Evolutionary conservation across 1,140 invertebrate species (phyloP).

Genomic region (Pseudomyrmex gracilis): DNA sequence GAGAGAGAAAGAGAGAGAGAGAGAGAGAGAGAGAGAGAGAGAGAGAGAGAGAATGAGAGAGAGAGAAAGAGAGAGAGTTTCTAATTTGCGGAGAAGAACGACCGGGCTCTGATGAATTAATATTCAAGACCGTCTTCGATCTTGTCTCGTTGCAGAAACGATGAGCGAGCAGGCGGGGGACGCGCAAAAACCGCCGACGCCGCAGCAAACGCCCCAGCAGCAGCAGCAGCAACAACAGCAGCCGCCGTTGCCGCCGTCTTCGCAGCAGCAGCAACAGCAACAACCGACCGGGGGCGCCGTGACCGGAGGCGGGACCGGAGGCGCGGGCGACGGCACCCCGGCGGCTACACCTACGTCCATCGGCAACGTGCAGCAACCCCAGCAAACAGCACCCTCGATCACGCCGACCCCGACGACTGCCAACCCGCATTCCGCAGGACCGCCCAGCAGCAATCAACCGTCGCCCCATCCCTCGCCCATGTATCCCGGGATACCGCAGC

Average conservation of each 20-base stretch:
- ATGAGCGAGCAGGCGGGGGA: constrained; percentile 73
- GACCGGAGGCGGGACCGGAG: constrained; percentile 14
- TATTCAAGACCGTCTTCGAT: constrained; percentile 27
- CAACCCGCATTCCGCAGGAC: constrained; percentile 79
- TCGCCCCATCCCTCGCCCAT: constrained; percentile 85
- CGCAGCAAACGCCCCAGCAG: constrained; percentile 78
- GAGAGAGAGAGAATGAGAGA: too few species aligned
- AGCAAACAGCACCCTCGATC: constrained; percentile 67
- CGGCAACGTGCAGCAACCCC: constrained; percentile 66
- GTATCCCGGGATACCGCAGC: constrained; percentile 81
- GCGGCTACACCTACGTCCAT: constrained; percentile 71
- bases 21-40: too few species aligned
- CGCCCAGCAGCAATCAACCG: constrained; percentile 84
- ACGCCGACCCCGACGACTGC: constrained; percentile 78
- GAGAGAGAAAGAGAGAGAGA: too few species aligned
- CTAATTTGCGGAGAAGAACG: too few species aligned
- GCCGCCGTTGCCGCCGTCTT: not conserved
- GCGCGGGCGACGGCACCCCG: constrained; percentile 59
- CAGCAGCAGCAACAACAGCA: constrained; percentile 77
- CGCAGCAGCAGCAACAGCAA: constrained; percentile 59
- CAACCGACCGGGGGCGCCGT: constrained; percentile 16
- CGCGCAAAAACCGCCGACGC: constrained; percentile 80
- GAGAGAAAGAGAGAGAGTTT: too few species aligned
- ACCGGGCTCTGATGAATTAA: constrained; percentile 32
- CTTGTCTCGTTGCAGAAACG: constrained; percentile 75